Conservation (phyloP, 2,797 vertebrate genomes). For the Parauchenoglanis ngamensis region DNA sequence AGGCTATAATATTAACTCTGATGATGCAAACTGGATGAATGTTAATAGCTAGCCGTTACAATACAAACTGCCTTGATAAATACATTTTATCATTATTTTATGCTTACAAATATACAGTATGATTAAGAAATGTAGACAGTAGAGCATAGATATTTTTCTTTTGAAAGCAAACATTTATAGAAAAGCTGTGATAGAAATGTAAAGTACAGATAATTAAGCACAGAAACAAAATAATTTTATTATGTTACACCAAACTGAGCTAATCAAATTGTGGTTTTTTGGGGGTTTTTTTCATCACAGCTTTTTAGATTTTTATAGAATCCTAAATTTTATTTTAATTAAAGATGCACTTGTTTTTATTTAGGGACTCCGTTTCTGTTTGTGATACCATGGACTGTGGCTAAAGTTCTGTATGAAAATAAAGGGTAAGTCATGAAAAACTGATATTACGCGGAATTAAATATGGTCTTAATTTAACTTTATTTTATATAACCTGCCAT, state of each 20-base stretch:
- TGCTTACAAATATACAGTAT: no score
- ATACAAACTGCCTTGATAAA: background rate
- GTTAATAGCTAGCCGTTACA: no score
- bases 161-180: background rate
- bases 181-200: background rate
- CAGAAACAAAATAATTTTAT: background rate
- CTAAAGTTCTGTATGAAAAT: conserved; percentile 77
- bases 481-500: background rate
- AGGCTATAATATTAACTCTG: background rate
- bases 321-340: background rate
- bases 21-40: background rate
- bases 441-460: background rate
- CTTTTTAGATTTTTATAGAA: background rate
- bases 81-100: background rate
- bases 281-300: background rate
- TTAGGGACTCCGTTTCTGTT: conserved; percentile 78
- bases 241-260: background rate
- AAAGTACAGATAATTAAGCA: background rate
- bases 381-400: conserved; percentile 76
- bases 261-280: background rate
- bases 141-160: background rate
- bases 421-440: conserved; percentile 66
- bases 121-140: background rate
- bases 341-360: conserved; percentile 18
- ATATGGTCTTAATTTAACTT: background rate